A percentile compares a stretch with the other conserved stretches of the same genome.
These are phyloP conservation scores for Tupaia chinensis DNA, from an alignment of 2,113 vertebrate species.

Conservation along the genomic window DNA sequence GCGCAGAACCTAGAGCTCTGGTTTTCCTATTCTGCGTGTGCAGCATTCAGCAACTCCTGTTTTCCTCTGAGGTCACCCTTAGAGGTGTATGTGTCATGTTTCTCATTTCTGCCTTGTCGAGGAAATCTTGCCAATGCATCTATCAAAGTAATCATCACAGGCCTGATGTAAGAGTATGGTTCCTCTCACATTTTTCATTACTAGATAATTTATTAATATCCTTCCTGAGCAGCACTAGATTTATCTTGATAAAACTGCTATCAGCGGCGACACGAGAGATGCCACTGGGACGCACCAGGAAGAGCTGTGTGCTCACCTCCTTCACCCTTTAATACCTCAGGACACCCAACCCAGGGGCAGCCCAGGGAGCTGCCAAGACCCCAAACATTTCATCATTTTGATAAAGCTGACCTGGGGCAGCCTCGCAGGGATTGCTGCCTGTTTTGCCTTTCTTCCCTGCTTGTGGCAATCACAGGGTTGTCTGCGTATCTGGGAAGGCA, in stretches of 20 bases:
- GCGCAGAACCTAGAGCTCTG: slow-evolving; percentile 81
- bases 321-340: slow-evolving; percentile 78
- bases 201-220: slow-evolving; percentile 94
- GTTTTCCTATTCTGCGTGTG: slow-evolving; percentile 84
- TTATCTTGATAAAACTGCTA: slow-evolving; percentile 91
- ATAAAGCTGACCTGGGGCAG: slow-evolving; percentile 71
- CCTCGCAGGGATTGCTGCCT: slow-evolving; percentile 55
- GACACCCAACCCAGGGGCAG: slow-evolving; percentile 72
- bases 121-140: slow-evolving; percentile 90
- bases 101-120: slow-evolving; percentile 93
- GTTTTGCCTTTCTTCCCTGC: slow-evolving; percentile 49
- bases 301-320: slow-evolving; percentile 80
- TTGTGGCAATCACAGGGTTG: background rate
- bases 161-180: slow-evolving; percentile 89
- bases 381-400: slow-evolving; percentile 75
- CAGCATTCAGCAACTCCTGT: slow-evolving; percentile 87
- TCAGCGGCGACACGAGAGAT: slow-evolving; percentile 80
- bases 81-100: slow-evolving; percentile 90
- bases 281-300: slow-evolving; percentile 63
- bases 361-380: slow-evolving; percentile 40
- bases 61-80: slow-evolving; percentile 91
- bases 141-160: slow-evolving; percentile 92
- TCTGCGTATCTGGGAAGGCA: background rate
- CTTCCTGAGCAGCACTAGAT: slow-evolving; percentile 88
- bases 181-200: slow-evolving; percentile 93